These are phyloP conservation scores for Hydrophis major DNA, from an alignment of 2,797 vertebrate species.

Conservation along the genomic window DNA sequence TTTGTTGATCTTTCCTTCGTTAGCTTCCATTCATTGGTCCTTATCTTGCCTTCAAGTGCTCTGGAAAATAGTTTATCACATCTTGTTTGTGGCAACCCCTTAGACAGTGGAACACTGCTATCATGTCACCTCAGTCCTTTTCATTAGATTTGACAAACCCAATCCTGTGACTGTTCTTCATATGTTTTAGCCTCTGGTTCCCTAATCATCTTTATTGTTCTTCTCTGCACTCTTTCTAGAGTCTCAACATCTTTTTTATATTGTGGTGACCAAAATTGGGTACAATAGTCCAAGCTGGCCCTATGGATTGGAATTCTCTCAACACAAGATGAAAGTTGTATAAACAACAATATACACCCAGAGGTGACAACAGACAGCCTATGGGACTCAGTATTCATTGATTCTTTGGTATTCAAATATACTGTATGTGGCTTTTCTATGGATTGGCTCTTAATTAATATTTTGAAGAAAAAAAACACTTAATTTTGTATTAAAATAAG, in stretches of 20 bases:
- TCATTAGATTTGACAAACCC: not conserved
- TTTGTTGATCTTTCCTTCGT: not conserved
- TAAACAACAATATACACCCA: not conserved
- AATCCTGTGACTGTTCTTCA: not conserved
- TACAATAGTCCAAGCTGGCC: not conserved
- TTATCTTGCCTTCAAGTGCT: not conserved
- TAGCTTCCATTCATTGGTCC: not conserved
- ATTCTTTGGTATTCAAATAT: not conserved
- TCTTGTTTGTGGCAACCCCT: not conserved
- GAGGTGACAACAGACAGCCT: no score
- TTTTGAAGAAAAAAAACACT: not conserved
- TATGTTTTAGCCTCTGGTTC: not conserved
- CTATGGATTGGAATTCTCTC: not conserved
- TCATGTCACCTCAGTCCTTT: not conserved
- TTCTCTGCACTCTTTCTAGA: not conserved
- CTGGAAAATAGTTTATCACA: not conserved
- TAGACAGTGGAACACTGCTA: not conserved
- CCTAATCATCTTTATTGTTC: not conserved
- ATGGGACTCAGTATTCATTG: no score
- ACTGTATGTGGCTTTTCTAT: not conserved
- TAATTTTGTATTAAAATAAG: not conserved
- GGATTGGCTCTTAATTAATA: not conserved
- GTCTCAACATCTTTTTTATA: not conserved
- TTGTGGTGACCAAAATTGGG: not conserved
- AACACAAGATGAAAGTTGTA: not conserved